Percentiles rank a stretch among this genome's conserved stretches.
phyloP scores from a whole-genome alignment of 2,113 vertebrate species.

The Cheirogaleus medius region DNA sequence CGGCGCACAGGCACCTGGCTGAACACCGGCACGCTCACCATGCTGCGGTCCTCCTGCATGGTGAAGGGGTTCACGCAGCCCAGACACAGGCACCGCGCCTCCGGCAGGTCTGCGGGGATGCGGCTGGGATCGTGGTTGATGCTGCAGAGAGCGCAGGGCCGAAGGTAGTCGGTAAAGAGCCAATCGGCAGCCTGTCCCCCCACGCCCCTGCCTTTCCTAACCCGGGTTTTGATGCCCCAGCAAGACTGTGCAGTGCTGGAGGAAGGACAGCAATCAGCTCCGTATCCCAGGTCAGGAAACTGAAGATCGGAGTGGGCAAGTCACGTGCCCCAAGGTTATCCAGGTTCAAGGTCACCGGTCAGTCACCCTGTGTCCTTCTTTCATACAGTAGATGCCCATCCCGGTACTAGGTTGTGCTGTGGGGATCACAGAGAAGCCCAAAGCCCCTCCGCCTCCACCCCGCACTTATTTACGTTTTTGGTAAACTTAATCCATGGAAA shows the following conservation, averaged over 20 bases:
- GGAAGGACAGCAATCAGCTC: not conserved
- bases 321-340: not conserved
- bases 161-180: not conserved
- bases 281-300: not conserved
- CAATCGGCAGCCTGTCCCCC: accelerated
- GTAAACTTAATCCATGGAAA: not conserved
- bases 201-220: not conserved
- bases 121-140: conserved; percentile 89
- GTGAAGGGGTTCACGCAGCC: conserved; percentile 93
- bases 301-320: not conserved
- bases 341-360: not conserved
- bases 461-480: not conserved
- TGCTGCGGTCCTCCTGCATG: conserved; percentile 91
- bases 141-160: conserved; percentile 71
- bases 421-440: not conserved
- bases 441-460: too few relatives aligned
- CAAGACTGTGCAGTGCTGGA: not conserved
- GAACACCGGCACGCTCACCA: conserved; percentile 91
- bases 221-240: not conserved
- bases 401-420: not conserved
- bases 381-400: not conserved
- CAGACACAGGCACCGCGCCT: conserved; percentile 87
- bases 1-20: conserved; percentile 89
- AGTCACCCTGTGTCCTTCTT: not conserved
- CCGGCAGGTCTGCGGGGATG: conserved; percentile 88